These are phyloP conservation scores for Clarias laeviceps DNA, from an alignment of 2,797 vertebrate species.

Conservation along the genomic window DNA sequence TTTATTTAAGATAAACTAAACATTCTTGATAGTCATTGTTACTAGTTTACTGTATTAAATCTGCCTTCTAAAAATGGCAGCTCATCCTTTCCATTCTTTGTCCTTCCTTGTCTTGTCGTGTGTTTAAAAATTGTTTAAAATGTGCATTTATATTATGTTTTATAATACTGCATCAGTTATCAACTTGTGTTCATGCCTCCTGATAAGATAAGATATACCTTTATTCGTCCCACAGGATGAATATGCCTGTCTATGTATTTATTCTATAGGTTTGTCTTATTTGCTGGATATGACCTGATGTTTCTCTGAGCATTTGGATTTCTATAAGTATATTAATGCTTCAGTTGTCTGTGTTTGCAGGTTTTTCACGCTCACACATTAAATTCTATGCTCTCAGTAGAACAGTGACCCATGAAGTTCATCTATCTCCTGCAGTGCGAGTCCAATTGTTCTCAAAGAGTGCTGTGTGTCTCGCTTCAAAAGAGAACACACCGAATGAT, in stretches of 20 bases:
- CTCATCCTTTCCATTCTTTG: background rate
- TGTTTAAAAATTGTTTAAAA: background rate
- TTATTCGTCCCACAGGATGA: too few species aligned
- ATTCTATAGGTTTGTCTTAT: background rate
- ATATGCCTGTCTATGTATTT: background rate
- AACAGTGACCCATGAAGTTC: slow-evolving; percentile 72
- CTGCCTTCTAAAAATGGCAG: background rate
- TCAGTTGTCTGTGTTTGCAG: slow-evolving; percentile 59
- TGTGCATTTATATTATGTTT: background rate
- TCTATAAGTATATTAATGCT: background rate
- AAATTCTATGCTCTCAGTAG: slow-evolving; percentile 76
- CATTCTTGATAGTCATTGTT: background rate
- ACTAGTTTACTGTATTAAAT: background rate
- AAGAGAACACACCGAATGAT: slow-evolving; percentile 80
- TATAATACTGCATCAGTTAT: background rate
- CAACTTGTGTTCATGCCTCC: background rate
- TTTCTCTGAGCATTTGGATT: background rate
- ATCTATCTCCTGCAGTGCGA: slow-evolving; percentile 69
- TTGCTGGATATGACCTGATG: background rate
- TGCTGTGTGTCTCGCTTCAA: slow-evolving; percentile 80
- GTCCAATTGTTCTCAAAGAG: slow-evolving; percentile 81
- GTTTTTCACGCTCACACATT: slow-evolving; percentile 74
- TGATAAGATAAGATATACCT: too few species aligned
- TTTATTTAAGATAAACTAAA: background rate
- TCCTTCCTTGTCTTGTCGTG: too few species aligned